Evolutionary conservation across 1,140 invertebrate species (phyloP).

Genomic region (Andricus grossulariae): DNA sequence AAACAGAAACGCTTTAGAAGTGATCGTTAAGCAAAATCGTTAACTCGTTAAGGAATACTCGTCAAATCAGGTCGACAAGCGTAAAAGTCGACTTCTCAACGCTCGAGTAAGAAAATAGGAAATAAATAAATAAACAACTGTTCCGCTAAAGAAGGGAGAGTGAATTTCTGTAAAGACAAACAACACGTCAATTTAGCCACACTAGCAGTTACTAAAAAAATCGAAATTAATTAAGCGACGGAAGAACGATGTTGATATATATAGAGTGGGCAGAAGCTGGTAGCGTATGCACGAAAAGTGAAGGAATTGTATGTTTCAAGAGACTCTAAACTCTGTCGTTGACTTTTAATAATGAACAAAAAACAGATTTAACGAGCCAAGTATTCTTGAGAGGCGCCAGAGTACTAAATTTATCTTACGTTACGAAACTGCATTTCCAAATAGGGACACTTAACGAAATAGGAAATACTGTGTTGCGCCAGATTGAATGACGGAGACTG

Average conservation of each 20-base stretch:
- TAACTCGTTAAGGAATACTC: constrained; percentile 19
- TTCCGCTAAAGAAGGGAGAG: constrained; percentile 9
- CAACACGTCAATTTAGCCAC: constrained; percentile 70
- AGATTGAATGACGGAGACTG: constrained; percentile 57
- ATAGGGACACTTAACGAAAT: constrained; percentile 30
- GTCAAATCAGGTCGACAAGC: constrained; percentile 24
- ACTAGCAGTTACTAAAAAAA: constrained; percentile 34
- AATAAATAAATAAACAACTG: constrained; percentile 29
- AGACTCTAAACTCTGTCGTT: constrained; percentile 28
- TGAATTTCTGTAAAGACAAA: constrained; percentile 35
- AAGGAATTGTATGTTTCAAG: constrained; percentile 28
- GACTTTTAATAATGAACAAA: constrained; percentile 29
- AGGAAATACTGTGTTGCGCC: constrained; percentile 34
- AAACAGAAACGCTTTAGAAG: constrained; percentile 23
- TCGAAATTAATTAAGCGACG: constrained; percentile 22
- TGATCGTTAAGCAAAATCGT: constrained; percentile 14
- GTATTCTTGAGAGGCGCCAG: constrained; percentile 20
- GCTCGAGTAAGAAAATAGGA: neutral
- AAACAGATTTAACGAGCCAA: constrained; percentile 33
- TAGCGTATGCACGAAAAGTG: constrained; percentile 43
- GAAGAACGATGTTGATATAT: constrained; percentile 49
- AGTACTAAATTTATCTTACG: constrained; percentile 5
- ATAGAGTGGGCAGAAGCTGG: constrained; percentile 44
- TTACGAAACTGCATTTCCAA: constrained; percentile 18
- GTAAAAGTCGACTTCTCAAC: constrained; percentile 11